Evolutionary conservation across 2,888 invertebrate genomes (phyloP).

Genomic region (Drosophila aldrichi): DNA sequence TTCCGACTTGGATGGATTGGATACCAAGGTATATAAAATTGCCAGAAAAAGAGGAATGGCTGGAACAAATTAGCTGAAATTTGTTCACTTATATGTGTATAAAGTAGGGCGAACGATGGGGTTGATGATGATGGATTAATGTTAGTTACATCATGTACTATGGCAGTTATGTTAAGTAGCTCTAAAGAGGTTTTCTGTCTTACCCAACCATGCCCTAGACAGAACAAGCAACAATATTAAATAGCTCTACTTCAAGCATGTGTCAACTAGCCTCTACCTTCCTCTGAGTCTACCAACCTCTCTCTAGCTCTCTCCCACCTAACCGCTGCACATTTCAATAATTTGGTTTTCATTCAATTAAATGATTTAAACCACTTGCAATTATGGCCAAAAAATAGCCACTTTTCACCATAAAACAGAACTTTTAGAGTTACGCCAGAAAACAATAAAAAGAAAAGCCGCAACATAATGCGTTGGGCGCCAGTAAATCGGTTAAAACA

Average conservation of each 20-base stretch:
- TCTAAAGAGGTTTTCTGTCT: background rate
- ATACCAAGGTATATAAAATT: background rate
- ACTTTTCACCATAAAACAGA: constrained; percentile 28
- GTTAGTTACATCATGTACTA: background rate
- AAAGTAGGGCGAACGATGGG: background rate
- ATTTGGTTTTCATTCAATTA: constrained; percentile 30
- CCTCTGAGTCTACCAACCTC: background rate
- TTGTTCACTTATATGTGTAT: background rate
- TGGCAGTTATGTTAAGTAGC: background rate
- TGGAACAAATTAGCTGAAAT: background rate
- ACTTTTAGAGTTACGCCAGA: constrained; percentile 14
- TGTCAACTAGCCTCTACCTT: background rate
- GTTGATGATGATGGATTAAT: background rate
- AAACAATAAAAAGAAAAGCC: constrained; percentile 22
- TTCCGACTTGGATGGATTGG: background rate
- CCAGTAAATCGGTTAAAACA: constrained; percentile 39
- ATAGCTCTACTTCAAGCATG: too few relatives aligned
- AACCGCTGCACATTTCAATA: background rate
- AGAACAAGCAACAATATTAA: background rate
- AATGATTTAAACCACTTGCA: constrained; percentile 18
- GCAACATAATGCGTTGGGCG: constrained; percentile 26
- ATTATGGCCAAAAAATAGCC: constrained; percentile 7
- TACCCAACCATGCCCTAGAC: background rate
- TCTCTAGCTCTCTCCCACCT: background rate
- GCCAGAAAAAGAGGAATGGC: background rate